Evolutionary conservation across 1,140 invertebrate genomes (phyloP), one percentile per base, ranked within the genome.

Genomic region (Lepidurus packardi): DNA sequence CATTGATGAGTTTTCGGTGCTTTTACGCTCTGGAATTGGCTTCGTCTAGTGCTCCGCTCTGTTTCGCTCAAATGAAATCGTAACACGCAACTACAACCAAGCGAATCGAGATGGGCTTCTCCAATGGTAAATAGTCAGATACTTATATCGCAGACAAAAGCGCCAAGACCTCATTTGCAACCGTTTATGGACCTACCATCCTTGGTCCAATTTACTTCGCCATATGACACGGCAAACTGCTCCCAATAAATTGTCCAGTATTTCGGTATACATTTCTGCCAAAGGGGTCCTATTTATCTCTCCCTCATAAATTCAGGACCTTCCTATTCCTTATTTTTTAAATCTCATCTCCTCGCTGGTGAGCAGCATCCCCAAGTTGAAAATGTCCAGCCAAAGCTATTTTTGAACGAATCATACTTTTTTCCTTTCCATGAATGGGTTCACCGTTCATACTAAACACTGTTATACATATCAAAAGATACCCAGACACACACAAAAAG

Each of bases 191-290:
- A 65, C 16, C 21, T 65, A 65, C 7, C 16, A 21, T 65, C 53
- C 53, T 21, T 13, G 21, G 53, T 65, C 53, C 53, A 65, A 65
- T 65, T 65, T 65, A n/a, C 21, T 65, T 16, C 53, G 7, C 53
- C 16, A n/a, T 65, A 65, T 65, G 53, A 65, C 53, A 65, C 6
- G 21, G 16, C 7, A 13, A 65, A 65, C 53, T 13, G 21, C 53
- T 65, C 16, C 16, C 53, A 65, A 65, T 65, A 65, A 65, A 65
- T 65, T 65, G 53, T 65, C 53, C 21, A 65, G 16, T n/a, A 65
- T 65, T 65, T 9, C 16, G 53, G 53, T n/a, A 21, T n/a, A 65
- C 21, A 65, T 65, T 65, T 65, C 53, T 65, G 21, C 53, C 21
- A n/a, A 65, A 13, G 53, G 21, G 53, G 21, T 7, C 53, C 21